These are phyloP conservation scores for Epinotia brunnichana DNA, from an alignment of 2,888 invertebrate species.

Conservation along the genomic window DNA sequence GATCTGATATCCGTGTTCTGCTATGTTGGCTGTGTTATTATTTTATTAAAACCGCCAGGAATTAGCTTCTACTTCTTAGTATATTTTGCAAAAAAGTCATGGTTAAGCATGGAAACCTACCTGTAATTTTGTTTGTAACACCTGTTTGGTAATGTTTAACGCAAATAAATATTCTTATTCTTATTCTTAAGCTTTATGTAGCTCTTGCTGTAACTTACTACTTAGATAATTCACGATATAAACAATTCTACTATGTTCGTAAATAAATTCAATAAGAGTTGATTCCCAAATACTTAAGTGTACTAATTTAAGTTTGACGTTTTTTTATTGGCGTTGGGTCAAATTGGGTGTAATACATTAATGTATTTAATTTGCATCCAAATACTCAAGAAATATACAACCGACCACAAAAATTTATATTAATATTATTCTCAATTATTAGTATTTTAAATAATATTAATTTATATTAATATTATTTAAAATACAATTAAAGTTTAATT, in stretches of 20 bases:
- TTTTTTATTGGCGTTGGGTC: not conserved
- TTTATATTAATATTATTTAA: not conserved
- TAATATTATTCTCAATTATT: too few relatives aligned
- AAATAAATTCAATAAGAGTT: not conserved
- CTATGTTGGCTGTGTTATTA: conserved; percentile 40
- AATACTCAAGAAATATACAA: not conserved
- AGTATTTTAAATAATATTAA: too few relatives aligned
- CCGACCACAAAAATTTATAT: not conserved
- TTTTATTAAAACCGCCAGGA: conserved; percentile 23
- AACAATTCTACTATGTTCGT: not conserved
- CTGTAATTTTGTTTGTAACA: too few relatives aligned
- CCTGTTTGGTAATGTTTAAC: too few relatives aligned
- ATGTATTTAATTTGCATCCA: not conserved
- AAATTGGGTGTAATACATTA: not conserved
- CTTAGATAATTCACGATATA: too few relatives aligned
- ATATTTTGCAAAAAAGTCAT: too few relatives aligned
- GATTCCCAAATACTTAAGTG: not conserved
- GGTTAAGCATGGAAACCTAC: too few relatives aligned
- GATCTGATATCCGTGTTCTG: conserved; percentile 55
- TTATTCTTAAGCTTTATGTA: not conserved
- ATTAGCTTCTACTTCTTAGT: conserved; percentile 10
- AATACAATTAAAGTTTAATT: conserved; percentile 6
- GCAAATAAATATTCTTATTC: too few relatives aligned
- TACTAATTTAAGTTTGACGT: not conserved
- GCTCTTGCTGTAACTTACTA: not conserved